Conservation (phyloP, 2,113 vertebrate species). For the Nesoenas mayeri region DNA sequence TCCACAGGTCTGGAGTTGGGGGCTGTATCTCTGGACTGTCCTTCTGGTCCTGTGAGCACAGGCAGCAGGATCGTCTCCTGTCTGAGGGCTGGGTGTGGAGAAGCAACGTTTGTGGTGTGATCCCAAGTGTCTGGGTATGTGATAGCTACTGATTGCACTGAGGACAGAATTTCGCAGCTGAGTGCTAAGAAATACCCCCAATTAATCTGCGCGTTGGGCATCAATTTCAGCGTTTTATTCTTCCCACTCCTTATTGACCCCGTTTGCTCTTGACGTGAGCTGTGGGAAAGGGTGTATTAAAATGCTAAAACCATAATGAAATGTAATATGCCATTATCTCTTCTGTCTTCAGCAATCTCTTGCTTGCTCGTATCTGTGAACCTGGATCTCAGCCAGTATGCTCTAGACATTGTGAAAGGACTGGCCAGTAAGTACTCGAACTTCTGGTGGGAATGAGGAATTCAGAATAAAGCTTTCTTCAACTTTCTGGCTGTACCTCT, state of each 20-base stretch:
- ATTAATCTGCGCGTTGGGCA: neutral
- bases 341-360: constrained; percentile 84
- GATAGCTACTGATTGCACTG: neutral
- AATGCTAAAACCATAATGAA: neutral
- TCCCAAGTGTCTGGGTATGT: neutral
- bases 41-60: neutral
- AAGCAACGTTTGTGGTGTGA: neutral
- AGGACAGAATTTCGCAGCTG: constrained; percentile 1
- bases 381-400: constrained; percentile 96
- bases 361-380: constrained; percentile 87
- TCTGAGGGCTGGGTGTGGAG: neutral
- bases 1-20: neutral
- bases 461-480: neutral
- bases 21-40: neutral
- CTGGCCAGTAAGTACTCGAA: constrained; percentile 84
- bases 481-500: neutral
- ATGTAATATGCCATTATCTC: neutral
- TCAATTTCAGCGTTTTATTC: neutral
- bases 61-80: neutral
- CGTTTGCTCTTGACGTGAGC: neutral
- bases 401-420: constrained; percentile 91
- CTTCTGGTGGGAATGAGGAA: neutral
- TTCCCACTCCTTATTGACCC: neutral
- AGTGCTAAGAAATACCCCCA: constrained; percentile 22
- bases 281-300: neutral